These are phyloP conservation scores for Tetheella fluctuosa DNA, from an alignment of 2,888 invertebrate species.

Conservation along the genomic window DNA sequence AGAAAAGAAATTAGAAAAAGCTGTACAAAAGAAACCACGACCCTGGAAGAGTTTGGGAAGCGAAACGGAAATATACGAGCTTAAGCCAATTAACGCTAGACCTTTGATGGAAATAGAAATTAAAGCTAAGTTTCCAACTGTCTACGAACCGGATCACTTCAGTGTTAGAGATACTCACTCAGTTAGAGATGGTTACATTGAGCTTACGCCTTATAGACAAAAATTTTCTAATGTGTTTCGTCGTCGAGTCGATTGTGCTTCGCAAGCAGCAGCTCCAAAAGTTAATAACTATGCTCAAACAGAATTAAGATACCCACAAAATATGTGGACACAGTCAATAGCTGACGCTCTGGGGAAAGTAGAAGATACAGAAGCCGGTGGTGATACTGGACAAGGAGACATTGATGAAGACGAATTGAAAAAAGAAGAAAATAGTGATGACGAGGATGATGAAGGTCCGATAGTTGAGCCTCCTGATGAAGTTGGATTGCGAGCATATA, in stretches of 20 bases:
- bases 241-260: conserved; percentile 81
- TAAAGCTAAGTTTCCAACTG: conserved; percentile 85
- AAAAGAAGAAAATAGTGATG: conserved; percentile 47
- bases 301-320: conserved; percentile 86
- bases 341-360: conserved; percentile 62
- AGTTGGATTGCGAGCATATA: conserved; percentile 59
- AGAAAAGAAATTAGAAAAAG: conserved; percentile 82
- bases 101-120: conserved; percentile 87
- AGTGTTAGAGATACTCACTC: conserved; percentile 81
- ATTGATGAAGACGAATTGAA: conserved; percentile 28
- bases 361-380: conserved; percentile 56
- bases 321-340: conserved; percentile 87
- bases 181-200: conserved; percentile 87
- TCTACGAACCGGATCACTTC: conserved; percentile 74
- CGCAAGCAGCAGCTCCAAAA: conserved; percentile 83
- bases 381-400: conserved; percentile 51
- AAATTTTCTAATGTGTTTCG: conserved; percentile 83
- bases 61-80: conserved; percentile 85
- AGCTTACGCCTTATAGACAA: conserved; percentile 84
- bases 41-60: conserved; percentile 87
- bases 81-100: conserved; percentile 78
- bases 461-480: conserved; percentile 54
- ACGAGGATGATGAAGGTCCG: conserved; percentile 45
- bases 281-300: conserved; percentile 86
- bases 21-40: conserved; percentile 82